Evolutionary conservation across 1,140 invertebrate species (phyloP).

Genomic region (Catajapyx aquilonaris): DNA sequence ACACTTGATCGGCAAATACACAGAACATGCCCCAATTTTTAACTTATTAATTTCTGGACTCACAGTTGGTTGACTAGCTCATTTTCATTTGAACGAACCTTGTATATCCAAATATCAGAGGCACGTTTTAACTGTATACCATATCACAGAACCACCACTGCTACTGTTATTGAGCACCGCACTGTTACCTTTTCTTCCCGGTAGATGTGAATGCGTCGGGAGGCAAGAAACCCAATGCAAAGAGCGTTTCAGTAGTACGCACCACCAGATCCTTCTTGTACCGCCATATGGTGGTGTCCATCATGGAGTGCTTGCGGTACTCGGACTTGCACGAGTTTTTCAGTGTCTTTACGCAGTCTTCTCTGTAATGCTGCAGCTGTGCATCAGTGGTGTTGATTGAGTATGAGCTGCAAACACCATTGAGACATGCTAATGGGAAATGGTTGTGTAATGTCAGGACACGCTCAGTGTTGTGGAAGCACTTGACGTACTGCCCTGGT

Average conservation of each 20-base stretch:
- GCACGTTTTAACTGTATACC: no score
- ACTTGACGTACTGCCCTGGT: conserved; percentile 81
- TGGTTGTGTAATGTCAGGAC: conserved; percentile 82
- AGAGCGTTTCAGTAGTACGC: conserved; percentile 43
- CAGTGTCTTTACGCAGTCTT: conserved; percentile 72
- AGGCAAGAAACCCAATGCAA: conserved; percentile 45
- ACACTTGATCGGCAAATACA: no score
- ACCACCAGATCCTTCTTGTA: conserved; percentile 53
- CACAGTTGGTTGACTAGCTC: no score
- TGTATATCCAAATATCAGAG: no score
- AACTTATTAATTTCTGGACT: no score
- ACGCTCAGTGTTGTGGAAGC: conserved; percentile 77
- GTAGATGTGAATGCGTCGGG: no score
- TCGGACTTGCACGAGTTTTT: conserved; percentile 61
- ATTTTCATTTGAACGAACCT: no score
- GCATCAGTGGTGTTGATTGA: conserved; percentile 61
- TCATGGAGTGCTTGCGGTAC: conserved; percentile 55
- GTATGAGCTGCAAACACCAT: conserved; percentile 65
- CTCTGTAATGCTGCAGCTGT: conserved; percentile 80
- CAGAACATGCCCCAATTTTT: no score
- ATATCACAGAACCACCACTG: no score
- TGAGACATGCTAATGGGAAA: conserved; percentile 71
- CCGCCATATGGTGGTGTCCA: conserved; percentile 72
- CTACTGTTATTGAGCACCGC: no score
- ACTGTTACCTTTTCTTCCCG: no score